Base-by-base conservation (phyloP, 2,797 vertebrate species). In the Telmatherina bonti region DNA sequence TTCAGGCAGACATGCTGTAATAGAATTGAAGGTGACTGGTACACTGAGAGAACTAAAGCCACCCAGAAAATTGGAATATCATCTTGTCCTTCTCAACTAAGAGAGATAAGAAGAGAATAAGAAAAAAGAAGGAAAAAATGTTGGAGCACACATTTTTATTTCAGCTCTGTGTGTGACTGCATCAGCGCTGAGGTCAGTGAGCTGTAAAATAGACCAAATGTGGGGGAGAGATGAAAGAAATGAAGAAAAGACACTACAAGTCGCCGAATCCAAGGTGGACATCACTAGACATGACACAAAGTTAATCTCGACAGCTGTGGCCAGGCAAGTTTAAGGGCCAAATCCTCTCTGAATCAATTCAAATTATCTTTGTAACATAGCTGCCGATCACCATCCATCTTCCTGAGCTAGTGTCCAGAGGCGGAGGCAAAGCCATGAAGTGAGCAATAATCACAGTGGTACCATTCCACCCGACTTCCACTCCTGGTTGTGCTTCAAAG, bases 401-500 rank as follows among this genome's bases (percentile, higher is more conserved):
- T 88, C 43, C 29, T 60, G 78, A 80, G 76, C 43, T 12, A 53
- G 72, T 84, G 81, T 90, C 89, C 83, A 30, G 76, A 83, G 84
- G 87, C 82, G 76, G 71, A 71, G 67, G 51, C 55, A 16, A 75
- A 83, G 62, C 78, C 72, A 59, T 55, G 65, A 78, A 78, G 82
- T 59, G 67, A 74, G 61, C 80, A 63, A 79, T 82, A 85, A 89
- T 90, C 87, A 89, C 79, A 65, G 72, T 36, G 67, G 59, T 57
- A 51, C 49, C 57, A 31, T 67, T 78, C 85, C 75, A 54, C 74
- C 75, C 78, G 43, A 81, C 83, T 90, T 81, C 68, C 56, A 57
- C 82, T 84, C 62, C 72, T 78, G 81, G 83, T 86, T 52, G 31
- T 35, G 83, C 86, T 92, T 92, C 91, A 92, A 91, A 93, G 88